A percentile compares a stretch with the other conserved stretches of the same genome.
phyloP scores from a whole-genome alignment of 2,797 vertebrate genomes.

The Hemibagrus guttatus region DNA sequence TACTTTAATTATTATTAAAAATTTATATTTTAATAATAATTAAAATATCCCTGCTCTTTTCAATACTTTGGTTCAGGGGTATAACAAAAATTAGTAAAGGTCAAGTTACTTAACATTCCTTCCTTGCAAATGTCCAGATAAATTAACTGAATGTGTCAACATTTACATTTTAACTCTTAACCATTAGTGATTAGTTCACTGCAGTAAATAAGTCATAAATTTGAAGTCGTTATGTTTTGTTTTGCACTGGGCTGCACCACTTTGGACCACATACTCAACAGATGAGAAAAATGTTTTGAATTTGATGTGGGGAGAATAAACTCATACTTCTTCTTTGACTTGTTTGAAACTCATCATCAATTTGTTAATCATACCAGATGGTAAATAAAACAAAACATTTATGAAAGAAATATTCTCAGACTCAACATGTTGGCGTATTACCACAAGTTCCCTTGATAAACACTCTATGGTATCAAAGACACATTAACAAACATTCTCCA shows the following conservation, averaged over 20 bases:
- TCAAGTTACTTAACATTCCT: not conserved
- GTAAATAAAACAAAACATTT: not conserved
- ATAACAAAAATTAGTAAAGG: not conserved
- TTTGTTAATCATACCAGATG: not conserved
- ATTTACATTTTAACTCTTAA: not conserved
- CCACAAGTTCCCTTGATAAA: not conserved
- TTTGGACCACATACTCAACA: slow-evolving; percentile 3
- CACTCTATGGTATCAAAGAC: not conserved
- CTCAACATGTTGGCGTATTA: not conserved
- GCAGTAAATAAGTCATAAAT: not conserved
- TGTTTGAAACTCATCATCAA: not conserved
- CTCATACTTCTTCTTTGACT: not conserved
- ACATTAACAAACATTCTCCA: not conserved
- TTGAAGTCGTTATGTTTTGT: not conserved
- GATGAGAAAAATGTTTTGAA: not conserved
- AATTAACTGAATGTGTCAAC: not conserved
- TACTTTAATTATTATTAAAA: too few species aligned
- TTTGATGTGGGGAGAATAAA: not conserved
- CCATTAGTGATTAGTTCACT: not conserved
- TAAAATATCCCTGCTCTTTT: not conserved
- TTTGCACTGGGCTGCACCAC: not conserved
- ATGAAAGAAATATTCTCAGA: not conserved
- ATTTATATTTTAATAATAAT: too few species aligned
- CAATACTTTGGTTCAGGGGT: not conserved
- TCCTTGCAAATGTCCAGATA: not conserved